Evolutionary conservation across 1,140 invertebrate species (phyloP), one percentile per base, ranked within the genome.

Genomic region (Globodera rostochiensis): DNA sequence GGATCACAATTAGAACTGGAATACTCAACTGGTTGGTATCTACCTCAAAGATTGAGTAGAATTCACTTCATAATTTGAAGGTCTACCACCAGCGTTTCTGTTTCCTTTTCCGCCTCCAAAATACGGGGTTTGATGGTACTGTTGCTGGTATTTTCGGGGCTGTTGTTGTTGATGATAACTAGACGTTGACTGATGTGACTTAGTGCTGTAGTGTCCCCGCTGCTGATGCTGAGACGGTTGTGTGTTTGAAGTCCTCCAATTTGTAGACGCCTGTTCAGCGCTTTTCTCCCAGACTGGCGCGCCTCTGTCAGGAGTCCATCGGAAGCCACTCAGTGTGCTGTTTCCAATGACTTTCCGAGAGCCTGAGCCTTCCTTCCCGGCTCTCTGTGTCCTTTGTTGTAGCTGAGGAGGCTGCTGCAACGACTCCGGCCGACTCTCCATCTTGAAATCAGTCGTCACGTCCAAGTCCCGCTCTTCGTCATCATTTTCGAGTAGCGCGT

Each of bases 381-480:
- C 69, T 19, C 36, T 71, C 36, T 36, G 36, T 19, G 13, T 9
- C 36, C 46, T 71, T 13, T 71, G 25, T 36, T 71, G 69, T 66
- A 21, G 60, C 25, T 71, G 69, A 25, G 8, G 25, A 9, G 25
- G 69, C 69, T 71, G 69, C n/a, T 71, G 69, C 36, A 47, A 71
- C 36, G 6, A 3, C 13, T 77, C 47, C 49, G 77, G 25, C 70
- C 49, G 25, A 19, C 36, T 64, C 15, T 78, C 70, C 21, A n/a
- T 15, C 50, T 78, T 70, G 19, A 70, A 78, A 13, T 78, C 70
- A 11, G 77, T 70, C 6, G 53, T 46, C 21, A 45, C 46, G 21
- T 70, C 77, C 46, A 78, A 78, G 69, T 78, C 77, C 2, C 77
- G 77, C 11, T 78, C 77, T 69, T 78, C 77, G 70, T 78, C 77